Evolutionary conservation across 1,140 invertebrate genomes (phyloP).

Genomic region (Monochamus saltuarius): DNA sequence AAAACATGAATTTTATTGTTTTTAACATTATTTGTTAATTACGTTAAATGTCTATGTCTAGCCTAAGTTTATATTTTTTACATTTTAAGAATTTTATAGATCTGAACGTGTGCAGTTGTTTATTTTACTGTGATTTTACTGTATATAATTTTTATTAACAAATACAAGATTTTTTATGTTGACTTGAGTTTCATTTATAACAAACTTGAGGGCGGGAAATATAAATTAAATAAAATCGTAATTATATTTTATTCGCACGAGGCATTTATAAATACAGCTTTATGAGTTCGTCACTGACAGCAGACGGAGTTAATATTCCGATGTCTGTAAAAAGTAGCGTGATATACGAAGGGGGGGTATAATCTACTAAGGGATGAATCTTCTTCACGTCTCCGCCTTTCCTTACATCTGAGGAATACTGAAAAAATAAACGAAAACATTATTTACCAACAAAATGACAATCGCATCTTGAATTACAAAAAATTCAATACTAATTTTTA

Average conservation of each 20-base stretch:
- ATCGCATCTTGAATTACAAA: too few relatives aligned
- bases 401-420: slow-evolving; percentile 67
- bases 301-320: slow-evolving; percentile 92
- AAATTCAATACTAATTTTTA: too few relatives aligned
- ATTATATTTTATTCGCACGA: background rate
- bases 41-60: background rate
- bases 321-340: slow-evolving; percentile 93
- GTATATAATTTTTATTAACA: slow-evolving; percentile 17
- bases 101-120: slow-evolving; percentile 10
- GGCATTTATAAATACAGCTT: slow-evolving; percentile 84
- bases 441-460: too few relatives aligned
- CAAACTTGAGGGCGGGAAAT: too few relatives aligned
- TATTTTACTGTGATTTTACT: slow-evolving; percentile 14
- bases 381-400: slow-evolving; percentile 63
- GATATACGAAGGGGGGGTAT: slow-evolving; percentile 92
- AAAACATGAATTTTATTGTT: background rate
- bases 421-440: slow-evolving; percentile 46
- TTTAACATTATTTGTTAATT: background rate
- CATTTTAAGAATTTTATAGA: slow-evolving; percentile 5
- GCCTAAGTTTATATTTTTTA: too few relatives aligned
- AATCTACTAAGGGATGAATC: slow-evolving; percentile 90
- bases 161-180: slow-evolving; percentile 16
- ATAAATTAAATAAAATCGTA: background rate
- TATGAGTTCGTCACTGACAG: slow-evolving; percentile 95
- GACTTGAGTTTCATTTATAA: slow-evolving; percentile 3